Conservation (phyloP, 2,113 vertebrate species). For the Nasalis larvatus region DNA sequence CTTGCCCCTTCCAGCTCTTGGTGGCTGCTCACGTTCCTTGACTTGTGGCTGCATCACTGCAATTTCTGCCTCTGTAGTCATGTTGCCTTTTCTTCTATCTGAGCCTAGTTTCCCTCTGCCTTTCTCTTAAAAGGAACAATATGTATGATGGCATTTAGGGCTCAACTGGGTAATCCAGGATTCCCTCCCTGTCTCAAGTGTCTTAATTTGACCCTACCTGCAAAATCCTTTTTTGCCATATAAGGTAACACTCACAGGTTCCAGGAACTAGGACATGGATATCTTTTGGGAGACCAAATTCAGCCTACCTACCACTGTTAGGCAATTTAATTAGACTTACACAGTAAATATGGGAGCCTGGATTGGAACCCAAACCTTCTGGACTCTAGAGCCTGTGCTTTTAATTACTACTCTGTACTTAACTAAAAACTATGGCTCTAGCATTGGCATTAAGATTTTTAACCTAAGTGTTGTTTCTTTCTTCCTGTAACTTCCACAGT, state of each 20-base stretch:
- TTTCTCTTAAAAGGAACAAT: neutral
- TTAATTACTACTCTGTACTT: neutral
- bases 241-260: neutral
- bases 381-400: neutral
- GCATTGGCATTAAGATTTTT: constrained; percentile 13
- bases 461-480: neutral
- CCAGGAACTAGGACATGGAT: neutral
- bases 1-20: neutral
- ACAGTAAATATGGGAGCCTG: neutral
- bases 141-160: neutral
- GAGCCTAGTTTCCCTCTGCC: neutral
- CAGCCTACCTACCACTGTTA: neutral
- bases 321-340: constrained; percentile 20
- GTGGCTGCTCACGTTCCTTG: neutral
- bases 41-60: neutral
- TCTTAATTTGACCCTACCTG: neutral
- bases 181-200: neutral
- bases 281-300: neutral
- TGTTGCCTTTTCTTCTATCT: neutral
- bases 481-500: neutral
- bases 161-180: neutral
- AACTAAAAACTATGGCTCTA: neutral
- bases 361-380: neutral
- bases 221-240: neutral
- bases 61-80: neutral